phyloP scores from a whole-genome alignment of 2,113 vertebrate genomes.

The Hystrix brachyura region DNA sequence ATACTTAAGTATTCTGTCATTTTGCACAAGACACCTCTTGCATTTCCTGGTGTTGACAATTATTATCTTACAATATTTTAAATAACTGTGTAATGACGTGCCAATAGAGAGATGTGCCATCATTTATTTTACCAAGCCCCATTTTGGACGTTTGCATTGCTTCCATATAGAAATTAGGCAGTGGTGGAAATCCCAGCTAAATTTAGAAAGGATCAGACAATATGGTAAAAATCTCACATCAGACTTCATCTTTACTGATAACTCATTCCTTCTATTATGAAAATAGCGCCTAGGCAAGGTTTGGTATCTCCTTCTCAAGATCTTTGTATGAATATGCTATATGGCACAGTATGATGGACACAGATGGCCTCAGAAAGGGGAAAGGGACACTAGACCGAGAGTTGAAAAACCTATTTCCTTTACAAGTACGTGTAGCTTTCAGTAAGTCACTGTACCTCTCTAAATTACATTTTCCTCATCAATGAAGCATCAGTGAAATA shows the following conservation, averaged over 20 bases:
- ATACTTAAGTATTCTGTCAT: background rate
- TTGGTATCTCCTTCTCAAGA: background rate
- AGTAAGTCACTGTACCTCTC: background rate
- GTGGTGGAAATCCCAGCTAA: background rate
- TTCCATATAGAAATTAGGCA: slow-evolving; percentile 32
- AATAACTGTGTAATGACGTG: background rate
- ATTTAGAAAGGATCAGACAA: background rate
- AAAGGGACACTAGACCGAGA: background rate
- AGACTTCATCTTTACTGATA: background rate
- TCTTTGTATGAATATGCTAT: background rate
- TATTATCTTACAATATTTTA: slow-evolving; percentile 32
- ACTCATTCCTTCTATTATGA: background rate
- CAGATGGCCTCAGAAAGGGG: background rate
- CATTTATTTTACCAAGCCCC: background rate
- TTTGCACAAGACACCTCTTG: background rate
- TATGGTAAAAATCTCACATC: background rate
- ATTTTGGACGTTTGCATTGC: slow-evolving; percentile 17
- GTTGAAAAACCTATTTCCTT: background rate
- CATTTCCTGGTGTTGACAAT: background rate
- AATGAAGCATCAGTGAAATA: background rate
- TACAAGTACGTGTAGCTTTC: background rate
- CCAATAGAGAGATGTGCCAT: background rate
- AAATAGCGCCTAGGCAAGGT: background rate
- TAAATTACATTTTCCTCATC: background rate
- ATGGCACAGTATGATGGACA: background rate